A percentile compares a stretch with the other conserved stretches of the same genome.
These are phyloP conservation scores for Trissolcus basalis DNA, from an alignment of 1,140 invertebrate species.

Conservation along the genomic window DNA sequence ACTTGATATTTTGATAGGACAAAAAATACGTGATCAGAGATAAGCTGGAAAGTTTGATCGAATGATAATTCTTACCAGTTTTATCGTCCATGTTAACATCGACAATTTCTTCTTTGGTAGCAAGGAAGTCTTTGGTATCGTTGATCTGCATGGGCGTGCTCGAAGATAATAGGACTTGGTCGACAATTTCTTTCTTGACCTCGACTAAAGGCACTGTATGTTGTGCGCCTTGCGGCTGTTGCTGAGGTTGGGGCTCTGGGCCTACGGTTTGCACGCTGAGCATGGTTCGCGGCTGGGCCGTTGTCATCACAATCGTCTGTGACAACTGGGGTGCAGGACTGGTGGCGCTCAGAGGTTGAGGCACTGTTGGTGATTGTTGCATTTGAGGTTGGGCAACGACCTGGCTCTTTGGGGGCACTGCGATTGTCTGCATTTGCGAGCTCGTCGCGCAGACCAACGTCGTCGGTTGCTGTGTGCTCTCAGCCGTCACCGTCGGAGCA, in stretches of 20 bases:
- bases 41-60: background rate
- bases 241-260: slow-evolving; percentile 64
- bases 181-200: slow-evolving; percentile 75
- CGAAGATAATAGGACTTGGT: slow-evolving; percentile 68
- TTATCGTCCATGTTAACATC: slow-evolving; percentile 73
- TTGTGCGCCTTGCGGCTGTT: slow-evolving; percentile 68
- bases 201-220: slow-evolving; percentile 74
- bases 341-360: background rate
- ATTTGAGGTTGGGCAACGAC: slow-evolving; percentile 54
- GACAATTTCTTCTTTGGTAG: slow-evolving; percentile 75
- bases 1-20: no score
- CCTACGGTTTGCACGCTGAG: slow-evolving; percentile 53
- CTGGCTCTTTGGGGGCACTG: slow-evolving; percentile 39
- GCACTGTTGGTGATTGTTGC: slow-evolving; percentile 20
- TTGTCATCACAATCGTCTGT: slow-evolving; percentile 23
- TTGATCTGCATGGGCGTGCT: slow-evolving; percentile 67
- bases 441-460: no score
- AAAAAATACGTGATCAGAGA: no score
- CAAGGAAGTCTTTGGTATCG: slow-evolving; percentile 76
- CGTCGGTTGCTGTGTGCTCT: background rate
- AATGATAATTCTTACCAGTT: slow-evolving; percentile 63
- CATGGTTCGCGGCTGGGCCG: slow-evolving; percentile 52
- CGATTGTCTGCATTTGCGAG: slow-evolving; percentile 11
- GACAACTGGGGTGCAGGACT: background rate
- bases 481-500: slow-evolving; percentile 2